Conservation (phyloP, 2,888 invertebrate genomes). For the Drosophila falleni region DNA sequence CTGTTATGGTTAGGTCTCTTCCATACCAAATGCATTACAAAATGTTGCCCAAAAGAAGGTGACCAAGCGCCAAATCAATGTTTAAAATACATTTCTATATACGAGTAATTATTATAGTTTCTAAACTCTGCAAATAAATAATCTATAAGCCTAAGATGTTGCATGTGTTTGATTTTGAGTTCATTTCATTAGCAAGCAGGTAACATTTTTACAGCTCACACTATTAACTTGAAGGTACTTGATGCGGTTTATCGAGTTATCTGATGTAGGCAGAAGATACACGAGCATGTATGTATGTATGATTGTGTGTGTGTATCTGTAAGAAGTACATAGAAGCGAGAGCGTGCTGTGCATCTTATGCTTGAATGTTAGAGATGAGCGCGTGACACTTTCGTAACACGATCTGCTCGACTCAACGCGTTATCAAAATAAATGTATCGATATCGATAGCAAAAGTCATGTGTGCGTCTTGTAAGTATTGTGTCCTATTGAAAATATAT, state of each 20-base stretch:
- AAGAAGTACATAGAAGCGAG: slow-evolving; percentile 48
- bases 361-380: slow-evolving; percentile 10
- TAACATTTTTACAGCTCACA: slow-evolving; percentile 85
- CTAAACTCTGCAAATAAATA: slow-evolving; percentile 56
- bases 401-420: slow-evolving; percentile 5
- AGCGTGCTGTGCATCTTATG: slow-evolving; percentile 38
- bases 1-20: slow-evolving; percentile 7
- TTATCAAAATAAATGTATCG: slow-evolving; percentile 24
- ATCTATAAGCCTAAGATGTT: slow-evolving; percentile 44
- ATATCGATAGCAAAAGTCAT: slow-evolving; percentile 11
- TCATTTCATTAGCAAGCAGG: slow-evolving; percentile 83
- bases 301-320: neutral
- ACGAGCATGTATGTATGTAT: slow-evolving; percentile 15
- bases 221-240: slow-evolving; percentile 84
- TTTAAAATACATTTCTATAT: slow-evolving; percentile 15
- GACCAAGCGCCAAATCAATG: slow-evolving; percentile 26
- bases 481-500: neutral
- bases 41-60: slow-evolving; percentile 61
- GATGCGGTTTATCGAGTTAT: slow-evolving; percentile 55
- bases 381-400: neutral
- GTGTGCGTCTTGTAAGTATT: slow-evolving; percentile 6
- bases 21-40: slow-evolving; percentile 65
- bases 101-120: slow-evolving; percentile 7
- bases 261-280: slow-evolving; percentile 46
- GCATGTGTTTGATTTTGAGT: slow-evolving; percentile 33